Evolutionary conservation across 1,140 invertebrate species (phyloP).

Genomic region (Papilio machaon): DNA sequence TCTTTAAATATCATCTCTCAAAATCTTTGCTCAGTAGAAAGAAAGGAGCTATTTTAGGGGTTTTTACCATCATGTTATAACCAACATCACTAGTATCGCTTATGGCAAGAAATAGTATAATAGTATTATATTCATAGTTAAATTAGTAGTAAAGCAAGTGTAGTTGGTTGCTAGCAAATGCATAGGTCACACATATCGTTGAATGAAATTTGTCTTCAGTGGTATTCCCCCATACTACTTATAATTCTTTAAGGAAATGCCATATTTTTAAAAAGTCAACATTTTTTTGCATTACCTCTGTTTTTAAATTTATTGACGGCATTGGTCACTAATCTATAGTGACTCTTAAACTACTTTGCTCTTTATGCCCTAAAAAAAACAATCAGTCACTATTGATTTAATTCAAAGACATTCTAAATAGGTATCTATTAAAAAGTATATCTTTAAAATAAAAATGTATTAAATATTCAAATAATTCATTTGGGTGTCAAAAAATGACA

Average conservation of each 20-base stretch:
- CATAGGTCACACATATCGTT: not conserved
- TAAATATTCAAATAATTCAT: not conserved
- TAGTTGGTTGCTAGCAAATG: not conserved
- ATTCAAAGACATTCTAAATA: not conserved
- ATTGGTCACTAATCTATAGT: too few relatives aligned
- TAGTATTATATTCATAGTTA: too few relatives aligned
- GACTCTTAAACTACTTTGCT: too few relatives aligned
- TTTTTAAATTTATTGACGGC: too few relatives aligned
- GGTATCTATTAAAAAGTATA: not conserved
- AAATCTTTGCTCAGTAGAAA: not conserved
- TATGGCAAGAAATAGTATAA: too few relatives aligned
- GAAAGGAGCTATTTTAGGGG: not conserved
- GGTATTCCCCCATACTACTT: not conserved
- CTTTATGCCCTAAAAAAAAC: too few relatives aligned
- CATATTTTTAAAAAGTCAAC: too few relatives aligned
- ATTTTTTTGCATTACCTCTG: too few relatives aligned
- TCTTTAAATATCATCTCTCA: slow-evolving; percentile 4
- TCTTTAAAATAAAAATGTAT: not conserved
- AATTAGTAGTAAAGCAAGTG: not conserved
- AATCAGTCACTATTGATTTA: too few relatives aligned
- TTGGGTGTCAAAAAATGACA: not conserved
- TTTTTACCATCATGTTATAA: not conserved
- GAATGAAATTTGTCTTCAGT: not conserved
- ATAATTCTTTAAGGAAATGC: not conserved
- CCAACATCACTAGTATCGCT: too few relatives aligned